Percentiles rank a stretch among this genome's conserved stretches.
Evolutionary conservation across 2,888 invertebrate species (phyloP).

Genomic region (Celastrina argiolus): DNA sequence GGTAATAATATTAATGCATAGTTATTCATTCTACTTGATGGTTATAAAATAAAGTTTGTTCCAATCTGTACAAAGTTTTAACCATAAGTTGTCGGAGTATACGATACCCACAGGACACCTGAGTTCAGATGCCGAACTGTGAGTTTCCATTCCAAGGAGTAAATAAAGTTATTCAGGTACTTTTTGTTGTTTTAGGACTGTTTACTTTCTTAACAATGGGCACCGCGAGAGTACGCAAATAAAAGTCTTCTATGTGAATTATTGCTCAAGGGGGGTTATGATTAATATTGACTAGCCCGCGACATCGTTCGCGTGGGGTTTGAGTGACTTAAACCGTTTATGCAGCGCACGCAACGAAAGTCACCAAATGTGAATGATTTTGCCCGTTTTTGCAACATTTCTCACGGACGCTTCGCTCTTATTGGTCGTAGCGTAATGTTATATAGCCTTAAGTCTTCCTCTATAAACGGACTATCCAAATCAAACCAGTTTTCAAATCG

Average conservation of each 20-base stretch:
- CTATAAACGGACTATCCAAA: too few species aligned
- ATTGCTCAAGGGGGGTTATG: not conserved
- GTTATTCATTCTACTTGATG: not conserved
- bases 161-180: constrained; percentile 8
- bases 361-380: too few species aligned
- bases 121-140: not conserved
- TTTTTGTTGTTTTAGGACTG: constrained; percentile 18
- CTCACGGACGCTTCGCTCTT: too few species aligned
- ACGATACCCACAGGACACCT: constrained; percentile 8
- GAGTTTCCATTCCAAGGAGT: not conserved
- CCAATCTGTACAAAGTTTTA: constrained; percentile 1
- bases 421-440: too few species aligned
- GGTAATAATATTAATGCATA: constrained; percentile 1
- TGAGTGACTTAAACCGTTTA: too few species aligned
- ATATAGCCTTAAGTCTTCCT: too few species aligned
- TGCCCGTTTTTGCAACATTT: too few species aligned
- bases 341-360: too few species aligned
- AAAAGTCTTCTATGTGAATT: not conserved
- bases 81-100: not conserved
- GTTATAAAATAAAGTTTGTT: not conserved
- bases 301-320: too few species aligned
- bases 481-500: too few species aligned
- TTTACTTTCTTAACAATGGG: constrained; percentile 13
- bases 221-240: not conserved
- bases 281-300: not conserved